phyloP scores from a whole-genome alignment of 2,113 vertebrate species.

The Bubo blakistoni region DNA sequence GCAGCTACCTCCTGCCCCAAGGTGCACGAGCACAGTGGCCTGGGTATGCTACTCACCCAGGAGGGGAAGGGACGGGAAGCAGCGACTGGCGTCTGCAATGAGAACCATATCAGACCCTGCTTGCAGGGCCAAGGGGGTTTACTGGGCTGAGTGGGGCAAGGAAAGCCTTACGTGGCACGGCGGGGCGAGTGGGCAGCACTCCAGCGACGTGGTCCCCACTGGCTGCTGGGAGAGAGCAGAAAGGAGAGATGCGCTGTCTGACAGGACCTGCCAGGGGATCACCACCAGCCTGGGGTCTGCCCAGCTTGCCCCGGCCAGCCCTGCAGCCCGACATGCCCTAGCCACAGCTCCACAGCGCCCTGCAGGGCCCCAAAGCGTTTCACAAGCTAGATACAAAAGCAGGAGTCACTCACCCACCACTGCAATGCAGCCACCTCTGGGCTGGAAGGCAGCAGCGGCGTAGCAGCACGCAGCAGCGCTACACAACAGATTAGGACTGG shows the following conservation, averaged over 20 bases:
- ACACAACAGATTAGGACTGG: conserved; percentile 37
- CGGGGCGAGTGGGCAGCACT: rapidly evolving
- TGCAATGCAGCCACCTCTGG: conserved; percentile 58
- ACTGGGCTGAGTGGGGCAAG: background rate
- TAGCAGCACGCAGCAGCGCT: background rate
- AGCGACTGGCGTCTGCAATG: background rate
- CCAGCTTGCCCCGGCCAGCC: background rate
- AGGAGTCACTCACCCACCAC: conserved; percentile 55
- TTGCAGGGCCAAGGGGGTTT: background rate
- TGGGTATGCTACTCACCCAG: background rate
- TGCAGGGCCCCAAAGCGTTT: background rate
- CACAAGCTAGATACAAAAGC: conserved; percentile 36
- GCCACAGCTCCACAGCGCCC: background rate
- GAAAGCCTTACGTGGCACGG: conserved; percentile 12
- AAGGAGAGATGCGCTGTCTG: background rate
- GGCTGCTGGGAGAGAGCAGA: conserved; percentile 11
- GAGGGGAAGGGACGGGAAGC: background rate
- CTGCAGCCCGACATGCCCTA: background rate
- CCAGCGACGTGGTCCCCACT: background rate
- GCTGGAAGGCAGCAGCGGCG: conserved; percentile 40
- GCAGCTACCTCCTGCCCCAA: background rate
- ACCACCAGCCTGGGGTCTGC: background rate
- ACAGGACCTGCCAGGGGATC: background rate
- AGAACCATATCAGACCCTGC: background rate
- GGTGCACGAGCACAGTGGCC: rapidly evolving